Conservation (phyloP, 2,888 invertebrate genomes). For the Hartigia nigra region DNA sequence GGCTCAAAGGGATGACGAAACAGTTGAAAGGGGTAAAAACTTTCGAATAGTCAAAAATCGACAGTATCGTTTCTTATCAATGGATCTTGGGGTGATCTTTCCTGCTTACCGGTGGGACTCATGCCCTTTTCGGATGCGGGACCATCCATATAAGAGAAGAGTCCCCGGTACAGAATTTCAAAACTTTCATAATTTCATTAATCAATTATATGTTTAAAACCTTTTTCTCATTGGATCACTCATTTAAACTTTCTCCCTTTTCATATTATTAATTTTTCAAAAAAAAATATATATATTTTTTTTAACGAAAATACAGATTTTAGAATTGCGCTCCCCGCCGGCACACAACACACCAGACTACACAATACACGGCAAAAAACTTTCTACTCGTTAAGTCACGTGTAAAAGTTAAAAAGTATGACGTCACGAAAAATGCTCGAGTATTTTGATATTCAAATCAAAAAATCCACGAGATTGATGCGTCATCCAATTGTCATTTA, state of each 20-base stretch:
- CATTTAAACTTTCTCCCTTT: neutral
- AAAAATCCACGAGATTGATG: neutral
- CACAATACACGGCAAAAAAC: neutral
- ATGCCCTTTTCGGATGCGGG: neutral
- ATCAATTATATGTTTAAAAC: neutral
- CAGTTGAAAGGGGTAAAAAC: neutral
- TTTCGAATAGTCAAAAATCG: neutral
- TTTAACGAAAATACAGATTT: neutral
- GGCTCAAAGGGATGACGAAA: conserved; percentile 25
- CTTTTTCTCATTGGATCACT: neutral
- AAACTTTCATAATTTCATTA: neutral
- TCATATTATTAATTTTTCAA: neutral
- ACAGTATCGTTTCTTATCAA: neutral
- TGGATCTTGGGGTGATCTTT: neutral
- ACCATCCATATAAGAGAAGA: neutral
- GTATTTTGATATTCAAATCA: neutral
- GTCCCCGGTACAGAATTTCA: neutral
- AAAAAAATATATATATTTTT: neutral
- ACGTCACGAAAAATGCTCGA: neutral
- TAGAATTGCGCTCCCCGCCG: neutral
- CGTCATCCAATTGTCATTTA: neutral
- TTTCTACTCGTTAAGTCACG: too few species aligned
- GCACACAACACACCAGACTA: neutral
- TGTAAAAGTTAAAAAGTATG: too few species aligned
- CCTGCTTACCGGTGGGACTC: neutral